Evolutionary conservation across 1,140 invertebrate species (phyloP).

Genomic region (Pseudomyrmex flavicornis): DNA sequence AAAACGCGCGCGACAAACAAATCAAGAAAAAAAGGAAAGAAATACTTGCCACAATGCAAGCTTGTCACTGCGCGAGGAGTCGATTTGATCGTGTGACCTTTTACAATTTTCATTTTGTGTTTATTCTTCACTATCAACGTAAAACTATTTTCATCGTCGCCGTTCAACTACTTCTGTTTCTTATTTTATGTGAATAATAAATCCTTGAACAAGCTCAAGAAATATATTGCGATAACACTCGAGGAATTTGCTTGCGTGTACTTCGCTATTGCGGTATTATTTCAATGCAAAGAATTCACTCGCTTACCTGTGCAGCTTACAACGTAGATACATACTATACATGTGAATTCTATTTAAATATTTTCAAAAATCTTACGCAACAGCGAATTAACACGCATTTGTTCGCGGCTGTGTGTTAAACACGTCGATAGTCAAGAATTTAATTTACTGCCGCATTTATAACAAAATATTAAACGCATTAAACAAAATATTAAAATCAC

Average conservation of each 20-base stretch:
- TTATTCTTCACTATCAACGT: slow-evolving; percentile 4
- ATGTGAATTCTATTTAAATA: slow-evolving; percentile 15
- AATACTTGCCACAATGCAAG: not conserved
- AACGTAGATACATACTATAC: not conserved
- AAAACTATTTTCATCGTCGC: not conserved
- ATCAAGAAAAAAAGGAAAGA: not conserved
- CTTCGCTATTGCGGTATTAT: slow-evolving; percentile 17
- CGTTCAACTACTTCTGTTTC: not conserved
- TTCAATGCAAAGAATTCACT: slow-evolving; percentile 35
- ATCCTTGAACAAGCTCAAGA: not conserved
- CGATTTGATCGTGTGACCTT: slow-evolving; percentile 14
- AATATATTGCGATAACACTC: not conserved
- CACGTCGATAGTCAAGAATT: slow-evolving; percentile 5
- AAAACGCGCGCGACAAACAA: no score
- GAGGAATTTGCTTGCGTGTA: not conserved
- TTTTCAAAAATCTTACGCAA: not conserved
- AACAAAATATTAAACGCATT: no score
- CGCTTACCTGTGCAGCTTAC: slow-evolving; percentile 42
- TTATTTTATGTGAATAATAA: no score
- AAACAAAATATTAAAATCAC: no score
- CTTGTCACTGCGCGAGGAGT: not conserved
- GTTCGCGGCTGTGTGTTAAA: not conserved
- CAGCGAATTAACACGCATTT: slow-evolving; percentile 23
- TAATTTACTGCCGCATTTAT: slow-evolving; percentile 33
- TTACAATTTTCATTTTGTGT: not conserved